Base-by-base conservation (phyloP, 2,888 invertebrate genomes). In the Maniola hyperantus region DNA sequence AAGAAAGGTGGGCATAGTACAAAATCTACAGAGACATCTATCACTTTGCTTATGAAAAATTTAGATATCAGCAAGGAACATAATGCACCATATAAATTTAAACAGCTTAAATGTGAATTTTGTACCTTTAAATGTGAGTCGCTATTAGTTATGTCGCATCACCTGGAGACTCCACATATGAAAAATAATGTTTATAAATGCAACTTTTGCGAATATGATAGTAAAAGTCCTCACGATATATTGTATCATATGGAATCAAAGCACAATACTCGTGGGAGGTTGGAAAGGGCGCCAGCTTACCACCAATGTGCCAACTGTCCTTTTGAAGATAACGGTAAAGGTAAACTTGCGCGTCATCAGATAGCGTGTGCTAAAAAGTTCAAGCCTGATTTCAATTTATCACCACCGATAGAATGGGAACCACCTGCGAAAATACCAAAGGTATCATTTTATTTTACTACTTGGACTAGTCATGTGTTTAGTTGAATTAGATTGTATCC, bases 281-380 rank as follows among this genome's bases (percentile, higher is more conserved):
- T 98, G 68, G 97, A 98, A 77, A 94, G 97, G 72, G 97, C 97
- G 0, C 96, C 96, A 34, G 96, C 97, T 0, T 96, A 96, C 84
- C 98, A 98, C 84, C 97, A 98, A 82, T 99, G 98, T 83, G 96
- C 97, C 0, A 97, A 97, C 81, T 99, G 99, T 91, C 97, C 97
- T 0, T 98, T 98, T 81, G 98, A 99, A 84, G 97, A 98, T 77
- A 97, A 97, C 79, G 97, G 97, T 64, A 98, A 97, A 87, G 97
- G 97, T 36, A 98, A 98, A 87, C 89, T 98, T 75, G 97, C 96
- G 0, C 94, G 98, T 48, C 99, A 99, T 91, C 94, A 96, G 73
- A 94, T 97, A 69, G 96, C 97, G 1, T 99, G 99, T 87, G 94
- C 95, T 51, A 97, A 98, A 86, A 97, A 97, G 82, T 98, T 97